A percentile compares a stretch with the other conserved stretches of the same genome.
phyloP scores from a whole-genome alignment of 2,113 vertebrate genomes.

The Siniperca chuatsi region DNA sequence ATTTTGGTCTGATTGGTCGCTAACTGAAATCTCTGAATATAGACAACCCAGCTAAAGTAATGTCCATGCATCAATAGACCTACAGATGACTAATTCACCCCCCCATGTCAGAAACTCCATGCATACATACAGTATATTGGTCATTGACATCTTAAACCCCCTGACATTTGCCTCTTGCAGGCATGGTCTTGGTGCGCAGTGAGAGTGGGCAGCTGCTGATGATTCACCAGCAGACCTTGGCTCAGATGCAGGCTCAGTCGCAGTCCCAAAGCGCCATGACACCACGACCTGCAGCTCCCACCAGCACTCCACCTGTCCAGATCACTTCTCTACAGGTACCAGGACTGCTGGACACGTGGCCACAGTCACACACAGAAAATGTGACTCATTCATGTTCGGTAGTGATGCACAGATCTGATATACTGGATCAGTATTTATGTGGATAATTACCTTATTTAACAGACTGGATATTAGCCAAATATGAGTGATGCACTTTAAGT shows the following conservation, averaged over 20 bases:
- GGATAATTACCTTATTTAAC: not conserved
- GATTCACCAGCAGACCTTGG: slow-evolving; percentile 95
- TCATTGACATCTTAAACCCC: slow-evolving; percentile 3
- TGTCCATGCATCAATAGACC: not conserved
- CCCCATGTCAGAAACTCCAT: not conserved
- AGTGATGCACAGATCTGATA: not conserved
- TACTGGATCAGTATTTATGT: not conserved
- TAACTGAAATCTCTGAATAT: slow-evolving; percentile 1
- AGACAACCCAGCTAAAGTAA: not conserved
- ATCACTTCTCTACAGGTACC: slow-evolving; percentile 92
- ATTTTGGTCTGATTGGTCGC: not conserved
- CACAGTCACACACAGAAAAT: not conserved
- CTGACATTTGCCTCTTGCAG: slow-evolving; percentile 74
- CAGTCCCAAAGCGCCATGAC: slow-evolving; percentile 93
- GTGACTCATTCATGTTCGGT: not conserved
- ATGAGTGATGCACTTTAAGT: not conserved
- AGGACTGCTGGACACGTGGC: not conserved
- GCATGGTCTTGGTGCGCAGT: slow-evolving; percentile 95
- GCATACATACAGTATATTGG: not conserved
- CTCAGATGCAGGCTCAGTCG: slow-evolving; percentile 95
- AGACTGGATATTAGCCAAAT: not conserved
- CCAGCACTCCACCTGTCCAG: slow-evolving; percentile 92
- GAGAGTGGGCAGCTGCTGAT: slow-evolving; percentile 94
- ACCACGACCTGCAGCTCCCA: slow-evolving; percentile 90
- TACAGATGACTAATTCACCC: not conserved